phyloP scores from a whole-genome alignment of 2,888 invertebrate genomes.

The Augiades crinisus region DNA sequence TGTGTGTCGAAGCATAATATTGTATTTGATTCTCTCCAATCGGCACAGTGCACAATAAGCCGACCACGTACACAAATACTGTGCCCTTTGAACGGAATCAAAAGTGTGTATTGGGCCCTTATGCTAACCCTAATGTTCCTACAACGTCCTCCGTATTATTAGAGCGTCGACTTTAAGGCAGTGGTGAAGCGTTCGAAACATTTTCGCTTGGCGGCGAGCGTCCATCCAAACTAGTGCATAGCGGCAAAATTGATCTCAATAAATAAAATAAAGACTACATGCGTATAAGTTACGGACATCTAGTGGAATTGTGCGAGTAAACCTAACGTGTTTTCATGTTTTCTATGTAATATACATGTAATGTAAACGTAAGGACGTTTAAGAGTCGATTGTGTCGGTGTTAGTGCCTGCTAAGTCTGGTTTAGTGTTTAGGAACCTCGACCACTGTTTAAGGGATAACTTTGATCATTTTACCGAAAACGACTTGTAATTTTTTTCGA shows the following conservation, averaged over 20 bases:
- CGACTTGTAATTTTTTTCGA: conserved; percentile 61
- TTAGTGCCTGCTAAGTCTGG: conserved; percentile 77
- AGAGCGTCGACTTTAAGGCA: conserved; percentile 32
- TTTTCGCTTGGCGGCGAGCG: conserved; percentile 46
- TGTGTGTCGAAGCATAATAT: conserved; percentile 17
- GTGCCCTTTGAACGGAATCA: conserved; percentile 30
- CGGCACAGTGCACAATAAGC: conserved; percentile 27
- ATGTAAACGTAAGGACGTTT: conserved; percentile 52
- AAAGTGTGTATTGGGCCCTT: conserved; percentile 8
- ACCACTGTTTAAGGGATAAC: conserved; percentile 60
- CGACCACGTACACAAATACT: conserved; percentile 26
- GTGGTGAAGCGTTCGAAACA: conserved; percentile 33
- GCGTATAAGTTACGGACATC: conserved; percentile 58
- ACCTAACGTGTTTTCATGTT: conserved; percentile 65
- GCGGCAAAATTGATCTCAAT: conserved; percentile 78
- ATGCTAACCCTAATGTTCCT: conserved; percentile 40
- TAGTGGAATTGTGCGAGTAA: conserved; percentile 77
- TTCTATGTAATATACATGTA: conserved; percentile 72
- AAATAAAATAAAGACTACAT: conserved; percentile 70
- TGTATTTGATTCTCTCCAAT: conserved; percentile 30
- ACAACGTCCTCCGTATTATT: conserved; percentile 22
- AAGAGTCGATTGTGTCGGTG: conserved; percentile 57
- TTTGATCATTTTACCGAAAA: conserved; percentile 66
- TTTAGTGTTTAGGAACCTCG: conserved; percentile 58
- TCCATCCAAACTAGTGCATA: conserved; percentile 56